Evolutionary conservation across 2,888 invertebrate genomes (phyloP).

Genomic region (Ctenicera cuprea): DNA sequence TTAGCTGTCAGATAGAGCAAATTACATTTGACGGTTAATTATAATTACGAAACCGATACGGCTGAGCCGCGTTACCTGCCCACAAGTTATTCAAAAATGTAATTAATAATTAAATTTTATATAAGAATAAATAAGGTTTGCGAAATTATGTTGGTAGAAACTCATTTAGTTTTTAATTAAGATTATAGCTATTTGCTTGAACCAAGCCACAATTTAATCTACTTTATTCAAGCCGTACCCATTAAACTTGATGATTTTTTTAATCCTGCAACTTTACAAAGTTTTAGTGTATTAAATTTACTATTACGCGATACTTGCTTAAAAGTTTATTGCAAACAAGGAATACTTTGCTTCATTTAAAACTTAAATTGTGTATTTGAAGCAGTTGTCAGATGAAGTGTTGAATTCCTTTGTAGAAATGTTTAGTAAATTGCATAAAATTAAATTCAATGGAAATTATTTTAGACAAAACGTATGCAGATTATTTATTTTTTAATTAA

Average conservation of each 20-base stretch:
- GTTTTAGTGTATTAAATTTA: conserved; percentile 48
- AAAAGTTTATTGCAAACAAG: conserved; percentile 36
- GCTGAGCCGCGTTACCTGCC: conserved; percentile 57
- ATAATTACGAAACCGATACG: conserved; percentile 67
- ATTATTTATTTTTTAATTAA: not conserved
- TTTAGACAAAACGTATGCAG: too few species aligned
- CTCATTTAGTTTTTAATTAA: conserved; percentile 65
- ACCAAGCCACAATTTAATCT: conserved; percentile 61
- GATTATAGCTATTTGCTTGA: conserved; percentile 64
- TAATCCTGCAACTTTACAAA: conserved; percentile 49
- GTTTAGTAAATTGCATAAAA: not conserved
- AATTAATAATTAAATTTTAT: conserved; percentile 61
- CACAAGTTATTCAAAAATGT: conserved; percentile 58
- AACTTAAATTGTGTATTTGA: conserved; percentile 28
- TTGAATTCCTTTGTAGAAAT: not conserved
- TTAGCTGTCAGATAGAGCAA: conserved; percentile 71
- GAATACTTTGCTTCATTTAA: conserved; percentile 25
- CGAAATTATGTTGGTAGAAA: conserved; percentile 62
- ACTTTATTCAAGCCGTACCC: conserved; percentile 53
- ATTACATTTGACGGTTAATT: conserved; percentile 70
- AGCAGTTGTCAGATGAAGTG: not conserved
- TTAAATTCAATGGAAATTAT: too few species aligned
- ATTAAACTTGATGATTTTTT: conserved; percentile 55
- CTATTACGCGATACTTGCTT: conserved; percentile 37
- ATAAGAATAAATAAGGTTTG: conserved; percentile 60